Evolutionary conservation across 2,888 invertebrate genomes (phyloP), one percentile per base, ranked within the genome.

Genomic region (Metalampra italica): DNA sequence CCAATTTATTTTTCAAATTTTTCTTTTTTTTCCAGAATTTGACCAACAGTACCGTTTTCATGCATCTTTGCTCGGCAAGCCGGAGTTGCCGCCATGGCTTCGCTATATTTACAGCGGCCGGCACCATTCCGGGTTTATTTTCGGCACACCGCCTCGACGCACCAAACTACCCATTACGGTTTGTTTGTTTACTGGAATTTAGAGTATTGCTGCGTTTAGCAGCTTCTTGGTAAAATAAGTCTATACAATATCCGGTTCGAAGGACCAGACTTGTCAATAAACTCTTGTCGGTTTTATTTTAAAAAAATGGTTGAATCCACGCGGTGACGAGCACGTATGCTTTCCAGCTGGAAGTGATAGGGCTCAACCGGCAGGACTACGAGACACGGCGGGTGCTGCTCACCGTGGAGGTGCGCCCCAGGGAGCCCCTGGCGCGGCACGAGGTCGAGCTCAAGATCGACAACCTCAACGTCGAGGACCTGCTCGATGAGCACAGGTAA

Each of bases 371-470:
- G 7, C 92, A 93, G 65, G 95, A 93, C 44, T 96, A 94, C 72
- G 94, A 96, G 66, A 95, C 95, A 0, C 89, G 93, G 0, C 90
- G 91, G 14, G 88, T 91, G 38, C 80, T 92, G 0, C 72, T 96
- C 8, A 90, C 92, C 0, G 85, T 96, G 49, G 91, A 91, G 46
- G 91, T 96, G 11, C 84, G 90, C 3, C 91, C 92, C 12, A 95
- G 94, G 66, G 81, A 90, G 51, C 92, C 91, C 57, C 91, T 93
- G 54, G 93, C 95, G 0, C 92, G 91, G 40, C 93, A 94, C 70
- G 93, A 96, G 66, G 93, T 97, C 5, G 94, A 96, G 71, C 85
- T 97, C 67, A 97, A 97, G 82, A 95, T 97, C 43, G 95, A 96
- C 75, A 97, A 97, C 78, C 83, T 97, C 22, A 96, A 97, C 70